Evolutionary conservation across 2,888 invertebrate species (phyloP), one percentile per base, ranked within the genome.

Genomic region (Platynereis dumerilii): DNA sequence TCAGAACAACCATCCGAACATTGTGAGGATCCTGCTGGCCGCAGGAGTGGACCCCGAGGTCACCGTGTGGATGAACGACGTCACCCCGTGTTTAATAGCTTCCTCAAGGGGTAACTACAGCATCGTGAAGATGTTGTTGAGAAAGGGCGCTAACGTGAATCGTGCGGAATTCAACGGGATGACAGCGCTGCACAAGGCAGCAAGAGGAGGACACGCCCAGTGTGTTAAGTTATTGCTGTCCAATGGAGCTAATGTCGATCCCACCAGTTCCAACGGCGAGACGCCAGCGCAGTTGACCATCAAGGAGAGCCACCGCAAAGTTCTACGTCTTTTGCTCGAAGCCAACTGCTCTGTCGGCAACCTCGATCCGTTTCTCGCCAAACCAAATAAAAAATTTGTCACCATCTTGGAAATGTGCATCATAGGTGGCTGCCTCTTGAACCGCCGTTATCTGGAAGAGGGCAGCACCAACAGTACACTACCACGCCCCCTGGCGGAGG

Each of bases 311-410:
- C 64, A 64, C 42, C 48, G 54, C 12, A 56, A 60, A 17, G 63
- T 54, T 1, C 56, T 67, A 12, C 20, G 48, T 28, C n/a, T 59
- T 22, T 63, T 72, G 17, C 22, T 72, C 15, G 59, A 65, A 54
- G 64, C 68, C 28, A 70, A 73, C 1, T 76, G 78, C 10, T 72
- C 78, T 64, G 68, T 73, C 3, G 5, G 1, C 1, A 55, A 55
- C 2, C 56, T 62, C 12, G 57, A 62, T 69, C 75, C 64, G 67
- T 42, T 62, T 10, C 29, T 15, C 5, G 34, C 48, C 56, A 62
- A 62, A 29, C 57, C 56, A 24, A 62, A 57, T 29, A 62, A 57
- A 34, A 62, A 62, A 45, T 62, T 62, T 45, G 57, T 29, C 62
- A 57, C 45, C 55, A 63, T 67, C 24, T 27, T 69, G 55, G 58